Percentiles rank a stretch among this genome's conserved stretches.
Conservation (phyloP, 1,140 invertebrate species). For the Zaprionus inermis region DNA sequence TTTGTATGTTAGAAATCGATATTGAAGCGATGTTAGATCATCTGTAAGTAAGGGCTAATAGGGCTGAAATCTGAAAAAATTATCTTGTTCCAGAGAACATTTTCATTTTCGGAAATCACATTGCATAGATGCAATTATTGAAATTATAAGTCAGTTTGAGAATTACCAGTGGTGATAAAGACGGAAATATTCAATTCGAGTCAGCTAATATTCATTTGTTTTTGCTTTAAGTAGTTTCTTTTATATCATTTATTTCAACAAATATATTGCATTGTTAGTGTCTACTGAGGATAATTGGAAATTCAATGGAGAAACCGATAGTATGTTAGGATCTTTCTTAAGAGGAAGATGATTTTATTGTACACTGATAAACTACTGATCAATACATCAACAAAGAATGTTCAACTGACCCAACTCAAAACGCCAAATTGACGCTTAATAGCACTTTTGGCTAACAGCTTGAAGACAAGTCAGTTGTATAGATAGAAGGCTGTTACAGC, state of each 20-base stretch:
- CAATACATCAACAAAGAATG: conserved; percentile 28
- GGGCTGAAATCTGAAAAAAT: too few species aligned
- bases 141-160: background rate
- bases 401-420: conserved; percentile 32
- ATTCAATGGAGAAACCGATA: too few species aligned
- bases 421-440: conserved; percentile 46
- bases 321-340: too few species aligned
- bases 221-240: background rate
- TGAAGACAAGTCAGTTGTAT: background rate
- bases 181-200: background rate
- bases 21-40: background rate
- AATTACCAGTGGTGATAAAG: background rate
- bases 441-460: conserved; percentile 20
- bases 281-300: too few species aligned
- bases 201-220: conserved; percentile 1
- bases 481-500: conserved; percentile 33
- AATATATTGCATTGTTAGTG: too few species aligned
- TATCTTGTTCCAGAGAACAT: background rate
- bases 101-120: background rate
- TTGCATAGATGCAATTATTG: background rate
- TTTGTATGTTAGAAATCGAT: background rate
- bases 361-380: conserved; percentile 1
- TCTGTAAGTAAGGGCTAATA: background rate
- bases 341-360: background rate
- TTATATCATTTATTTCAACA: background rate